Base-by-base conservation (phyloP, 2,797 vertebrate species). In the Clarias platycephalus region DNA sequence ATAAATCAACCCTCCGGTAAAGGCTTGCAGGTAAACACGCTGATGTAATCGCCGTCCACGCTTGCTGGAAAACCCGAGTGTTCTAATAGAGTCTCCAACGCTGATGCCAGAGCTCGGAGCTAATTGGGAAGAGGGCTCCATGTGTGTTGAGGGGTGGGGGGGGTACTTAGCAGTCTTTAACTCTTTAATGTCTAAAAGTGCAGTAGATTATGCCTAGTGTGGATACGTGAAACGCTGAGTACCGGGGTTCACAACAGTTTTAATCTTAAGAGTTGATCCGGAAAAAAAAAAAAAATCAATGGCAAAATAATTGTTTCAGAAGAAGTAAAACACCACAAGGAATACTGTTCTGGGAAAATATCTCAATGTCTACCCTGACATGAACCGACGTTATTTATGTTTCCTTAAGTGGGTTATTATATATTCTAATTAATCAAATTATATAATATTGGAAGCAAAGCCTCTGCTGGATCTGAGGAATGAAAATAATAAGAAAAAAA, bases 1-100 rank as follows among this genome's bases (percentile, higher is more conserved):
- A 74, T 89, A 87, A 90, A 91, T 91, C 84, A 86, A 78, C 88
- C 88, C 24, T 70, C 84, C 44, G 49, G 31, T 34, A 70, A 13
- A 67, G 87, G 77, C 76, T 85, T 74, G 83, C 79, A 81, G 86
- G 82, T 81, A 81, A 89, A 90, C 88, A 88, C 55, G 57, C 62
- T 83, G 80, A 87, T 85, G 68, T 84, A 84, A 86, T 87, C 81
- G 64, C 76, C 57, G 53, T 78, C 49, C 85, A 71, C 68, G 79
- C 85, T 81, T 66, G 80, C 66, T 83, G 67, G 76, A 49, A 86
- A 84, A 83, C 40, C 40, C 53, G 22, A 34, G 80, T 83, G 79
- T 78, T 72, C 82, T 86, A 84, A 87, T 78, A 83, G 53, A 58
- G 24, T 72, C 55, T 44, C 62, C 82, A 77, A 60, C 37, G 22